Conservation (phyloP, 1,140 invertebrate genomes). For the Choristoneura fumiferana region DNA sequence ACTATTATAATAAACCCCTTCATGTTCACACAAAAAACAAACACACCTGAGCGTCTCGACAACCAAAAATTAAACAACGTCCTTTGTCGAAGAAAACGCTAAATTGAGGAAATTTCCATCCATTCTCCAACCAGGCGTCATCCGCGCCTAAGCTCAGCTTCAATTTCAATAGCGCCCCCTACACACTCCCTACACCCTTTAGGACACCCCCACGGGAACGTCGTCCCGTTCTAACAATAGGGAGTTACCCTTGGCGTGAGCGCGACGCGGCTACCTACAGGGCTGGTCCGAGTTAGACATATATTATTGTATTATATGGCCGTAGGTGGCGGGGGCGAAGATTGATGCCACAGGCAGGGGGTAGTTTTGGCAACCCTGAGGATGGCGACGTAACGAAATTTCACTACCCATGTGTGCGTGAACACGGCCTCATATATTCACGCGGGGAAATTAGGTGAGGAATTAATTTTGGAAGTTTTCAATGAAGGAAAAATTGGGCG, state of each 20-base stretch:
- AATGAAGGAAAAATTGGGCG: slow-evolving; percentile 66
- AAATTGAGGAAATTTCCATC: slow-evolving; percentile 79
- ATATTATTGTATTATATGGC: slow-evolving; percentile 76
- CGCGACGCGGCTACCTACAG: slow-evolving; percentile 59
- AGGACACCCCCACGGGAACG: slow-evolving; percentile 61
- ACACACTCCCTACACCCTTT: slow-evolving; percentile 75
- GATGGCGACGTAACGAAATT: slow-evolving; percentile 67
- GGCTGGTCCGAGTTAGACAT: slow-evolving; percentile 77
- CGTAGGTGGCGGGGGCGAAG: slow-evolving; percentile 75
- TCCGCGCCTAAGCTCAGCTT: slow-evolving; percentile 76
- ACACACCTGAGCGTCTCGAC: slow-evolving; percentile 61
- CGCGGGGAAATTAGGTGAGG: slow-evolving; percentile 69
- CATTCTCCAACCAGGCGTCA: slow-evolving; percentile 76
- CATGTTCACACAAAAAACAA: too few relatives aligned
- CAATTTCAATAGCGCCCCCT: slow-evolving; percentile 76
- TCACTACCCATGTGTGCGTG: slow-evolving; percentile 57
- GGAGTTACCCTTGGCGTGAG: slow-evolving; percentile 24
- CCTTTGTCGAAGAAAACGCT: slow-evolving; percentile 76
- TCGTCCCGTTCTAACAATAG: slow-evolving; percentile 34
- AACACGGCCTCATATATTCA: slow-evolving; percentile 64
- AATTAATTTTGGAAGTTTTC: slow-evolving; percentile 76
- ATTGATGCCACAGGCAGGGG: slow-evolving; percentile 67
- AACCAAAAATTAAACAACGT: slow-evolving; percentile 77
- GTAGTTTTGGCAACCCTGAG: slow-evolving; percentile 74
- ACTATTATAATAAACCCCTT: too few relatives aligned